phyloP scores from a whole-genome alignment of 1,140 invertebrate species.

The Thaumatotibia leucotreta region DNA sequence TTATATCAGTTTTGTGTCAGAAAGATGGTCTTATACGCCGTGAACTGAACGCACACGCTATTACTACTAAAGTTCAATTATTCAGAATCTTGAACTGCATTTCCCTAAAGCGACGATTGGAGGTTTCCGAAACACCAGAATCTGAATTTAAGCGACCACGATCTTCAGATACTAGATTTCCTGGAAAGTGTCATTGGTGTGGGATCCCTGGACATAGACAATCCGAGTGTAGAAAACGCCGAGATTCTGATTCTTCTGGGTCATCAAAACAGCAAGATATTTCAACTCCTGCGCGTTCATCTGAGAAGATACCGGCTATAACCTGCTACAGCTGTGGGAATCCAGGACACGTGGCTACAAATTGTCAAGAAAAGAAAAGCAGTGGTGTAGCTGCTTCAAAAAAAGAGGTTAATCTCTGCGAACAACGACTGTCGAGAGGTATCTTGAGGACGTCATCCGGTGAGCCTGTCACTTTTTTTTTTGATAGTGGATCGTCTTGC shows the following conservation, averaged over 20 bases:
- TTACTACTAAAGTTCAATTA: too few relatives aligned
- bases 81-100: conserved; percentile 29
- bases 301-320: conserved; percentile 16
- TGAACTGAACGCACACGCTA: conserved; percentile 23
- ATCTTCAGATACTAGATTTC: conserved; percentile 18
- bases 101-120: conserved; percentile 26
- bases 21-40: conserved; percentile 25
- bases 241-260: too few relatives aligned
- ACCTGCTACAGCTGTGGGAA: conserved; percentile 22
- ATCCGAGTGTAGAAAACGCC: too few relatives aligned
- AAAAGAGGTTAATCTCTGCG: conserved; percentile 29
- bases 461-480: conserved; percentile 25
- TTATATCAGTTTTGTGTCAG: conserved; percentile 26
- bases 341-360: neutral
- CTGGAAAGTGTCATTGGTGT: conserved; percentile 24
- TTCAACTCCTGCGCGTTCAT: conserved; percentile 11
- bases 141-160: conserved; percentile 20
- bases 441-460: conserved; percentile 23
- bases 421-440: conserved; percentile 19
- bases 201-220: too few relatives aligned
- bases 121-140: conserved; percentile 18
- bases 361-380: neutral
- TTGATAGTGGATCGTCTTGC: too few relatives aligned
- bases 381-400: neutral
- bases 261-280: conserved; percentile 15